Evolutionary conservation across 1,140 invertebrate genomes (phyloP).

Genomic region (Adelges cooleyi): DNA sequence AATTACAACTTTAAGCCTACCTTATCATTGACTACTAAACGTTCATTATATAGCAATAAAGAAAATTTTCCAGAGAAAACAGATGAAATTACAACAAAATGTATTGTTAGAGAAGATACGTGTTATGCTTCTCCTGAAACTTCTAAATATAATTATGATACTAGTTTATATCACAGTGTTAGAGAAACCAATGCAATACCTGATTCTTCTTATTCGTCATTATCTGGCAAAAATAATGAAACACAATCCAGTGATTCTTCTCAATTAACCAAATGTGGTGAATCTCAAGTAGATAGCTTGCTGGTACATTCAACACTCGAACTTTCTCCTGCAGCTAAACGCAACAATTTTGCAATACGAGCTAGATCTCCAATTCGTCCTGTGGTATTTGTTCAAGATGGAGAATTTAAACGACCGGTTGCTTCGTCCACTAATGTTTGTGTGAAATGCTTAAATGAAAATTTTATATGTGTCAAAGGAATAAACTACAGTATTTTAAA

Average conservation of each 20-base stretch:
- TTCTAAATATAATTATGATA: conserved; percentile 8
- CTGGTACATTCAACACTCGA: not conserved
- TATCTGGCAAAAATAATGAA: not conserved
- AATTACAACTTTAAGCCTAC: not conserved
- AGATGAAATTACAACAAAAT: not conserved
- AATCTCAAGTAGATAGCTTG: not conserved
- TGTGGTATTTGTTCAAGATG: conserved; percentile 18
- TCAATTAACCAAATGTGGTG: not conserved
- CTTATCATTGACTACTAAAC: not conserved
- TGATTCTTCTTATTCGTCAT: not conserved
- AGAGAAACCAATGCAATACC: conserved; percentile 8
- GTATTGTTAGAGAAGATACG: not conserved
- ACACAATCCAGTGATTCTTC: not conserved
- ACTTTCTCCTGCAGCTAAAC: conserved; percentile 17
- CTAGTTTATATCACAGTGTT: conserved; percentile 23
- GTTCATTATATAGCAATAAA: conserved; percentile 5
- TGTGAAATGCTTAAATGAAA: conserved; percentile 15
- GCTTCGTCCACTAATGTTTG: not conserved
- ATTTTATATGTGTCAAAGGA: conserved; percentile 31
- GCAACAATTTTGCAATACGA: conserved; percentile 2
- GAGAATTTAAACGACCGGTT: conserved; percentile 17
- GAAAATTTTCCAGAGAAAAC: conserved; percentile 1
- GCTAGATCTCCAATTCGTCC: conserved; percentile 18
- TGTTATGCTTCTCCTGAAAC: conserved; percentile 18
- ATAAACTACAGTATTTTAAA: conserved; percentile 33